Conservation (phyloP, 2,113 vertebrate species). For the rabbit (Oryctolagus cuniculus) region mOryCun1.1 NC_091435.1:61699001-61699500, state of each 20-base stretch:
- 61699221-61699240: neutral
- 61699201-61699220: neutral
- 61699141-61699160: conserved; percentile 24
- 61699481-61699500: too few relatives aligned
- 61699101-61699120: conserved; percentile 21
- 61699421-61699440: too few relatives aligned
- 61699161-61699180: conserved; percentile 6
- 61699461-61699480: too few relatives aligned
- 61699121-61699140: neutral
- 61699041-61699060: neutral
- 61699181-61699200: neutral
- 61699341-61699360: too few relatives aligned
- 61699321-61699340: too few relatives aligned
- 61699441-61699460: too few relatives aligned
- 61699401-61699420: too few relatives aligned
- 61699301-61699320: too few relatives aligned
- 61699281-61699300: too few relatives aligned
- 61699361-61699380: too few relatives aligned
- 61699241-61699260: neutral
- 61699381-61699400: too few relatives aligned
- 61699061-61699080: neutral
- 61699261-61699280: too few relatives aligned
- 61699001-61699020: neutral
- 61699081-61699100: neutral
- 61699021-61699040: neutral